These are phyloP conservation scores for Hippolais icterina DNA, from an alignment of 2,113 vertebrate genomes.

Conservation along the genomic window DNA sequence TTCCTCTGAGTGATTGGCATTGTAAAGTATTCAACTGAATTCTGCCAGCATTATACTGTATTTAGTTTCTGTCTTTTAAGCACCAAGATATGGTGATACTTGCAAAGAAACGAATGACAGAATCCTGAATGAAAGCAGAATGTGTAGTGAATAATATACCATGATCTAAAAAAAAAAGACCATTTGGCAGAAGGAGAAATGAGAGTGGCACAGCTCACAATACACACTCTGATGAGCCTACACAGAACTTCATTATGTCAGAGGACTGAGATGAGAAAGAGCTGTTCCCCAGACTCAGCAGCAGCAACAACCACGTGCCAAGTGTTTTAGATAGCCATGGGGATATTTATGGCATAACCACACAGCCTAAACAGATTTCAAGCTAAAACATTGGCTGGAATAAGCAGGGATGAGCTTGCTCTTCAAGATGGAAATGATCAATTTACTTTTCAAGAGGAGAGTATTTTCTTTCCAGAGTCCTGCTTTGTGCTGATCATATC, in stretches of 20 bases:
- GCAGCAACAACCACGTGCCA: not conserved
- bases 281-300: not conserved
- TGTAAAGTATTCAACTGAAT: not conserved
- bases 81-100: not conserved
- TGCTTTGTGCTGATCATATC: not conserved
- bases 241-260: not conserved
- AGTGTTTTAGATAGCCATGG: not conserved
- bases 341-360: not conserved
- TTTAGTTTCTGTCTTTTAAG: not conserved
- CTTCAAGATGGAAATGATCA: not conserved
- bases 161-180: not conserved
- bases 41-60: not conserved
- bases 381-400: not conserved
- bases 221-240: not conserved
- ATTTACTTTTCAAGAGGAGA: not conserved
- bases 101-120: not conserved
- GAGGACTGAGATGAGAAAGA: not conserved
- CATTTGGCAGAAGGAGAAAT: not conserved
- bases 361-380: not conserved
- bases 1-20: not conserved
- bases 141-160: not conserved
- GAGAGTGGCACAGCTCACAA: not conserved
- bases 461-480: not conserved
- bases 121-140: constrained; percentile 4
- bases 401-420: not conserved